Percentiles rank a stretch among this genome's conserved stretches.
These are phyloP conservation scores for Aleiodes sp. DNA, from an alignment of 1,140 invertebrate species.

Conservation along the genomic window DNA sequence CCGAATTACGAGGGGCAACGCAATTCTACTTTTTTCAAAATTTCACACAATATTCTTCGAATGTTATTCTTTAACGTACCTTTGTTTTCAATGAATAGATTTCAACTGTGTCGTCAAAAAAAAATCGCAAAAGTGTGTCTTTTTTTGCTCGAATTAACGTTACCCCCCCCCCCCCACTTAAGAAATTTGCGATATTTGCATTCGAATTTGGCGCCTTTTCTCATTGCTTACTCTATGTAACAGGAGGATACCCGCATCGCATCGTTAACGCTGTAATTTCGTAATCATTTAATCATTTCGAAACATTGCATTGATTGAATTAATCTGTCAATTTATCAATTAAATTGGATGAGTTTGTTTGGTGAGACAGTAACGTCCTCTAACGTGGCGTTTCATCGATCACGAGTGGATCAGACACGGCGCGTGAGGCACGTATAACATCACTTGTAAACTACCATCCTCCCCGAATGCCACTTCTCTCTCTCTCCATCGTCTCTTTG, in stretches of 20 bases:
- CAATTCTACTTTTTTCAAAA: too few species aligned
- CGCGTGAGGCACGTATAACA: slow-evolving; percentile 39
- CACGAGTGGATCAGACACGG: slow-evolving; percentile 47
- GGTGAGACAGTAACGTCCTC: slow-evolving; percentile 44
- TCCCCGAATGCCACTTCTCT: background rate
- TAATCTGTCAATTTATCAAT: slow-evolving; percentile 66
- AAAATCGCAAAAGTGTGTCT: too few species aligned
- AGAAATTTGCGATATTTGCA: too few species aligned
- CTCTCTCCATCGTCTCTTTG: background rate
- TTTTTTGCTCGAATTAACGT: too few species aligned
- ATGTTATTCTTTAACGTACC: too few species aligned
- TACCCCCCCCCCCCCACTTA: too few species aligned
- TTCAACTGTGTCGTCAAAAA: too few species aligned
- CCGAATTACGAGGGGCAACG: too few species aligned
- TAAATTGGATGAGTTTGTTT: slow-evolving; percentile 65
- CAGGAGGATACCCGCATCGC: background rate
- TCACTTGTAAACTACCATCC: slow-evolving; percentile 13
- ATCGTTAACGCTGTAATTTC: background rate
- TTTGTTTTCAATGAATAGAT: too few species aligned
- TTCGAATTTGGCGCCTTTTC: too few species aligned
- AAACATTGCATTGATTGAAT: slow-evolving; percentile 60
- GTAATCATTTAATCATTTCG: background rate
- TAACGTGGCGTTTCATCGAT: slow-evolving; percentile 54
- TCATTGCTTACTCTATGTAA: too few species aligned
- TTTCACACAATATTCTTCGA: too few species aligned